Base-by-base conservation (phyloP, 2,797 vertebrate genomes). In the Gymnothorax reevesii region DNA sequence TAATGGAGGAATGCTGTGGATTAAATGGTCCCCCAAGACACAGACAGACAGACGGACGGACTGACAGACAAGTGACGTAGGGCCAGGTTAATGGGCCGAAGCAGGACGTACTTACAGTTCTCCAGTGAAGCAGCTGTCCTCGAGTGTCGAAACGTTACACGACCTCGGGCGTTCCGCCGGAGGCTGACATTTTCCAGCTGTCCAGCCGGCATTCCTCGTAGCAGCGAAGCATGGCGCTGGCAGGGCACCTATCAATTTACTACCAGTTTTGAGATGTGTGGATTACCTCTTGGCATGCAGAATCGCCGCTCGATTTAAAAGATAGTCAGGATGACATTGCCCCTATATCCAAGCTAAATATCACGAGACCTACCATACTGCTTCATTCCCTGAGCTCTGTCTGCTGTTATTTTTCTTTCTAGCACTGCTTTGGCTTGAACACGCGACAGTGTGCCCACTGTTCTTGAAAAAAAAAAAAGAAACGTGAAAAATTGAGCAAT, bases 131-230 rank as follows among this genome's bases (percentile, higher is more conserved):
- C 83, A 57, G 57, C 62, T 87, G 85, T 27, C 84, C 84, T 64
- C 66, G 75, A 86, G 66, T 20, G 73, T 57, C 69, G 22, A 59
- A 79, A 66, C 55, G 84, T 84, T 88, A 89, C 88, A 83, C 52
- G 87, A 89, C 83, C 87, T 83, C 71, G 62, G 84, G 73, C 88
- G 87, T 88, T 88, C 88, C 85, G 57, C 57, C 66, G 86, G 80
- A 82, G 79, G 59, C 84, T 87, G 85, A 86, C 79, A 80, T 77
- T 87, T 83, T 57, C 84, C 13, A 9, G 64, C 22, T 73, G 66
- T 55, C 15, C 64, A 71, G 55, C 55, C 52, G n/a, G 52, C 49
- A 71, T 73, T 42, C 71, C 64, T 71, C 64, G 15, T 52, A 6
- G 64, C 20, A 17, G 64, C 5, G 49, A 73, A 52, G 42, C 84